These are phyloP conservation scores for Enteromius thamalakanensis DNA, from an alignment of 2,797 vertebrate genomes.

Conservation along the genomic window DNA sequence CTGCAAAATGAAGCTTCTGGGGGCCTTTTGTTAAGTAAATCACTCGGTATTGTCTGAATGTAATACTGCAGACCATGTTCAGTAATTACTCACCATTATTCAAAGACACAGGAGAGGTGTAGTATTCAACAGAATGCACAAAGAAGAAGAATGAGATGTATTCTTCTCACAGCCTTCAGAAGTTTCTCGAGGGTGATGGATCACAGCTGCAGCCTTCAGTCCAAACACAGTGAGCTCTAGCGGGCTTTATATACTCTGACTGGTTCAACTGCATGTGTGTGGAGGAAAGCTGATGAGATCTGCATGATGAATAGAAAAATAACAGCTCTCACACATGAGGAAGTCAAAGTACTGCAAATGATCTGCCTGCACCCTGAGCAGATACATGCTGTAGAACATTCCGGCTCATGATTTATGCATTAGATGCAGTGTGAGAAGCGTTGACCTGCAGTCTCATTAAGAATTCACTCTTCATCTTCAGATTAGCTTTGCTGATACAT, in stretches of 20 bases:
- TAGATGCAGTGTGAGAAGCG: slow-evolving; percentile 8
- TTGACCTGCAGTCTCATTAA: slow-evolving; percentile 25
- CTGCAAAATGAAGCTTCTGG: background rate
- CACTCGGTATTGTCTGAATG: background rate
- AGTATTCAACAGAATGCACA: slow-evolving; percentile 13
- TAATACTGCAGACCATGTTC: slow-evolving; percentile 18
- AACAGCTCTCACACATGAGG: background rate
- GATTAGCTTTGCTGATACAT: background rate
- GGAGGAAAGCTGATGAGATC: slow-evolving; percentile 15
- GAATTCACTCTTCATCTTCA: background rate
- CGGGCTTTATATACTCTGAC: slow-evolving; percentile 22
- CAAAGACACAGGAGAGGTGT: slow-evolving; percentile 2
- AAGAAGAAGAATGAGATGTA: slow-evolving; percentile 4
- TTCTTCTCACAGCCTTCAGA: slow-evolving; percentile 23
- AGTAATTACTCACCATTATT: slow-evolving; percentile 20
- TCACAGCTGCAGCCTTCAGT: slow-evolving; percentile 28
- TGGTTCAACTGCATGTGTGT: slow-evolving; percentile 5
- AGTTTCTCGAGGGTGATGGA: slow-evolving; percentile 26
- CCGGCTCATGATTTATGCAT: slow-evolving; percentile 39
- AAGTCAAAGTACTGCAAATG: background rate
- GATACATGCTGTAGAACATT: slow-evolving; percentile 22
- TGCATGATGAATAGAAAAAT: slow-evolving; percentile 21
- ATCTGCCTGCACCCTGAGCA: slow-evolving; percentile 12
- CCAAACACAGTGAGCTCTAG: slow-evolving; percentile 25
- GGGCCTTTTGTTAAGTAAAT: background rate